These are phyloP conservation scores for Keiferia lycopersicella DNA, from an alignment of 2,888 invertebrate species.

Conservation along the genomic window DNA sequence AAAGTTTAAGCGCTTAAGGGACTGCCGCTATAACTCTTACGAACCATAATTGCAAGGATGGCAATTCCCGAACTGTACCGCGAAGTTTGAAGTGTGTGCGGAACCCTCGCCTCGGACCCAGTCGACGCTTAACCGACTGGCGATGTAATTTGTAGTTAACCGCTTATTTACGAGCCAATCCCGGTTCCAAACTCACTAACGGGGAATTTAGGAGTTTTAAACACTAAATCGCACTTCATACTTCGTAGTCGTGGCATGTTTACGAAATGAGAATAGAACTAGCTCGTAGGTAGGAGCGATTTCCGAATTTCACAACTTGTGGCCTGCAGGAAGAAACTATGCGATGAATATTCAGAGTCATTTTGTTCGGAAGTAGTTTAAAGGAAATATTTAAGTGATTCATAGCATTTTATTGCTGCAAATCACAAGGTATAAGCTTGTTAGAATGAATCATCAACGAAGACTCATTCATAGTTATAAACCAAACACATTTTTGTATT, in stretches of 20 bases:
- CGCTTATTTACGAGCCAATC: slow-evolving; percentile 49
- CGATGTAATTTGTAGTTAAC: slow-evolving; percentile 42
- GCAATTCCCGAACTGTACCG: not conserved
- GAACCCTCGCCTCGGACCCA: slow-evolving; percentile 22
- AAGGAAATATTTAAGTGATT: not conserved
- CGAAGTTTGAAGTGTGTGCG: slow-evolving; percentile 17
- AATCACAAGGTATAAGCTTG: not conserved
- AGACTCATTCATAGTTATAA: slow-evolving; percentile 9
- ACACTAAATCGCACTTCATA: slow-evolving; percentile 20
- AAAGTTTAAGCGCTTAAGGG: slow-evolving; percentile 10
- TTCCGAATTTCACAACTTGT: slow-evolving; percentile 23
- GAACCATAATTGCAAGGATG: slow-evolving; percentile 11
- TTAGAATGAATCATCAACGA: slow-evolving; percentile 6
- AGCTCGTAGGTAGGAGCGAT: slow-evolving; percentile 13
- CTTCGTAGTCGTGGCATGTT: slow-evolving; percentile 20
- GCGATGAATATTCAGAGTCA: not conserved
- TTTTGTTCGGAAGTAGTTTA: slow-evolving; percentile 17
- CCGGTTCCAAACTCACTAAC: slow-evolving; percentile 42
- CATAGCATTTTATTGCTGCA: slow-evolving; percentile 15
- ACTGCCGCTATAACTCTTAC: slow-evolving; percentile 5
- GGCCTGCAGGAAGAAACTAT: slow-evolving; percentile 12
- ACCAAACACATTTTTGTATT: not conserved
- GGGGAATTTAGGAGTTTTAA: slow-evolving; percentile 42
- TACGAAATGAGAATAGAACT: slow-evolving; percentile 23
- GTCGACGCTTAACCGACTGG: slow-evolving; percentile 37